Conservation (phyloP, 2,113 vertebrate species). For the Notarius lentiginosus region DNA sequence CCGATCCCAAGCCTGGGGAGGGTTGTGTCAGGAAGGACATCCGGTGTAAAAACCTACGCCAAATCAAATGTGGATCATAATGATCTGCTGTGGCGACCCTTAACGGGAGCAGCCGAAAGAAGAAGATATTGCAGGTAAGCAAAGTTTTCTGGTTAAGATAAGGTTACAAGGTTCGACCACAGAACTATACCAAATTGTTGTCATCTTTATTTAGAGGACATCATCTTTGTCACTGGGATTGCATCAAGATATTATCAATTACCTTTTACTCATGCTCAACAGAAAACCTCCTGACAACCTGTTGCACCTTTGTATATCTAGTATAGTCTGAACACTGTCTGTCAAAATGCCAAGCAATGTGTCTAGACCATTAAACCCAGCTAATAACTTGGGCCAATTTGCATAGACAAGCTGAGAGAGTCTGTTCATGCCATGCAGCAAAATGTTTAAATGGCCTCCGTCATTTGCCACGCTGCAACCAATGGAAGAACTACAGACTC, state of each 20-base stretch:
- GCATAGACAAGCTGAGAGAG: neutral
- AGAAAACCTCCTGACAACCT: neutral
- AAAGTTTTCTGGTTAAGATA: slow-evolving; percentile 12
- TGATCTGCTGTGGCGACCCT: too few relatives aligned
- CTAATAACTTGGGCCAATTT: neutral
- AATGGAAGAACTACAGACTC: neutral
- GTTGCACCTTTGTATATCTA: neutral
- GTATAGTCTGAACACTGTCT: neutral
- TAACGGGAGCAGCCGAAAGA: too few relatives aligned
- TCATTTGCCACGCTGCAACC: neutral
- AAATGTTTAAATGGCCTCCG: neutral
- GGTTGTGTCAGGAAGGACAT: too few relatives aligned
- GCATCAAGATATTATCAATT: neutral
- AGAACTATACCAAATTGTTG: neutral
- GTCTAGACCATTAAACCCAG: neutral
- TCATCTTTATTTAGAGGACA: neutral
- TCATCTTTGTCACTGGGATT: neutral
- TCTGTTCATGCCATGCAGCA: neutral
- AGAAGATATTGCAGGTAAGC: too few relatives aligned
- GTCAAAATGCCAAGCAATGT: neutral
- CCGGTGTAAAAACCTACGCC: too few relatives aligned
- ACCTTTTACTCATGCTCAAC: neutral
- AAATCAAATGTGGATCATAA: too few relatives aligned
- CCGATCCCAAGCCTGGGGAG: too few relatives aligned
- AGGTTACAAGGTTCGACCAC: neutral